Evolutionary conservation across 2,113 vertebrate genomes (phyloP).

Genomic region (Serranochromis macrocephalus): DNA sequence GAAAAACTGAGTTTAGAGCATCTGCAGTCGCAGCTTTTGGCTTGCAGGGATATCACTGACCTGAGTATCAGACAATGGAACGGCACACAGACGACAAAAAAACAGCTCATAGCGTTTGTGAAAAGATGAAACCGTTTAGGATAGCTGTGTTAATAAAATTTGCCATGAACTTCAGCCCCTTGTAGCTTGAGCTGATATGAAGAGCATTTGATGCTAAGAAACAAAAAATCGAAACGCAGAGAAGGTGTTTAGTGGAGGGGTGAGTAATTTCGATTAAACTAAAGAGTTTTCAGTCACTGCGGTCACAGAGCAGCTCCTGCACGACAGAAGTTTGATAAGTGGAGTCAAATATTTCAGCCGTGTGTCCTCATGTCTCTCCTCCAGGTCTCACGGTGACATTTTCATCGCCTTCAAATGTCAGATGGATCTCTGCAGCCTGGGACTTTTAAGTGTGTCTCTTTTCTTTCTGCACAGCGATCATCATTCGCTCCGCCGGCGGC

Average conservation of each 20-base stretch:
- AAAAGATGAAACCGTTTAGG: neutral
- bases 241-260: neutral
- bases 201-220: neutral
- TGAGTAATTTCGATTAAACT: neutral
- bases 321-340: neutral
- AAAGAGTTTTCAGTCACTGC: neutral
- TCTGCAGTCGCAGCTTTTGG: neutral
- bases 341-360: neutral
- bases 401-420: conserved; percentile 8
- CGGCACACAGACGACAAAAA: neutral
- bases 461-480: neutral
- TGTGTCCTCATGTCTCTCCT: neutral
- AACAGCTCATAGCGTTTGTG: neutral
- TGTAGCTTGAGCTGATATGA: neutral
- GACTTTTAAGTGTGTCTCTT: neutral
- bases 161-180: neutral
- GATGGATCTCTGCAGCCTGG: neutral
- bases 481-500: neutral
- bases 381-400: neutral
- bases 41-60: neutral
- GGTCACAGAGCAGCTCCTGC: neutral
- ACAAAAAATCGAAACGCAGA: neutral
- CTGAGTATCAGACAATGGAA: neutral
- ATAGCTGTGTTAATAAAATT: neutral
- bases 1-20: neutral